Evolutionary conservation across 37 sponge, comb jelly and placozoan species (phyloP).

Genomic region (Halichondria panicea): DNA sequence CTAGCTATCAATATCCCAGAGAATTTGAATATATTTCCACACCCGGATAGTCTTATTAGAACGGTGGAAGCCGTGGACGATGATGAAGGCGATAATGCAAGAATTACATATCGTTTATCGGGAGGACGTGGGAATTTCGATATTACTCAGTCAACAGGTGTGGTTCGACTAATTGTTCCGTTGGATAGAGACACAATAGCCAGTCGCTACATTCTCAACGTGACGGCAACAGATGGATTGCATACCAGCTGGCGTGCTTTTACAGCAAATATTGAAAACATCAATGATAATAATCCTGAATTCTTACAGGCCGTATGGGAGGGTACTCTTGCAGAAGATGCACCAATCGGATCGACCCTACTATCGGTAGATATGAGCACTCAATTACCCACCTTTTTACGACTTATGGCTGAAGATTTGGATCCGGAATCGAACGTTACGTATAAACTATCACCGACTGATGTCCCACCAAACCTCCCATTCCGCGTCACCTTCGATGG

Average conservation of each 20-base stretch:
- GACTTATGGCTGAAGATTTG: constrained; percentile 3
- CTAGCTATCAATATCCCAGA: constrained; percentile 13
- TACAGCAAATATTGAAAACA: background rate
- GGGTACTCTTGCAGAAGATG: constrained; percentile 19
- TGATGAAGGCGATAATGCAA: constrained; percentile 15
- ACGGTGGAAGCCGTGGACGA: constrained; percentile 7
- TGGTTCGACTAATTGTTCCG: background rate
- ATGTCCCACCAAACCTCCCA: constrained; percentile 9
- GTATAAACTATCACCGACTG: background rate
- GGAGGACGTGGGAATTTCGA: constrained; percentile 39
- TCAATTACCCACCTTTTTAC: no score
- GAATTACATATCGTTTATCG: background rate
- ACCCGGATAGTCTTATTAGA: background rate
- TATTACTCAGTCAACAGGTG: constrained; percentile 23
- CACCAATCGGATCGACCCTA: background rate
- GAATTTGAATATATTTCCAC: constrained; percentile 1
- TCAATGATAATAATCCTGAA: constrained; percentile 46
- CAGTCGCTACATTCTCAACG: constrained; percentile 6
- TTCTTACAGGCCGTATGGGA: background rate
- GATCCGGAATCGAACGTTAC: constrained; percentile 12
- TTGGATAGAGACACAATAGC: constrained; percentile 2
- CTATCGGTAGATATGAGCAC: background rate
- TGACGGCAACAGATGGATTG: constrained; percentile 21
- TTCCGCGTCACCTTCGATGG: background rate
- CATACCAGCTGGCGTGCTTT: background rate